phyloP scores from a whole-genome alignment of 1,140 invertebrate genomes.

The Triops longicaudatus region DNA sequence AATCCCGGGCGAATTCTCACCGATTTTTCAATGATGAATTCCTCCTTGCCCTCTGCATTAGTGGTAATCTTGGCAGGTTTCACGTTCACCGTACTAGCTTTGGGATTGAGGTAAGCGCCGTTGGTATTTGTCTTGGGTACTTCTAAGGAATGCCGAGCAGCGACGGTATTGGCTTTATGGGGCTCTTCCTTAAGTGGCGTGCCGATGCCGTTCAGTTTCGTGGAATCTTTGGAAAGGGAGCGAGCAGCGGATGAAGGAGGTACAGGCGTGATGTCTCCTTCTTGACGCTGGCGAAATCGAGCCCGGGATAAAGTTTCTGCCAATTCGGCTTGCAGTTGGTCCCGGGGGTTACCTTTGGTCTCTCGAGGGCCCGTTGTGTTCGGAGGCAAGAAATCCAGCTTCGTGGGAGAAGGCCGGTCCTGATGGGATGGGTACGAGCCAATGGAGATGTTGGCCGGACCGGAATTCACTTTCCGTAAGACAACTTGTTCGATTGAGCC shows the following conservation, averaged over 20 bases:
- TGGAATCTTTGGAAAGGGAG: neutral
- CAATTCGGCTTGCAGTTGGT: constrained; percentile 59
- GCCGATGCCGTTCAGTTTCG: neutral
- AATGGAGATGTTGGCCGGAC: constrained; percentile 48
- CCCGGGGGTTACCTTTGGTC: neutral
- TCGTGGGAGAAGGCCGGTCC: constrained; percentile 35
- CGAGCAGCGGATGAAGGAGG: neutral
- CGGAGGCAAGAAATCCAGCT: constrained; percentile 31
- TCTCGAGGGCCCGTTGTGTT: neutral
- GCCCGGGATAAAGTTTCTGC: constrained; percentile 60
- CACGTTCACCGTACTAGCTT: neutral
- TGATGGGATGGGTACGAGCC: constrained; percentile 53
- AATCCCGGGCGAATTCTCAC: neutral
- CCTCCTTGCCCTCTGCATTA: constrained; percentile 6
- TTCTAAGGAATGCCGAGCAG: neutral
- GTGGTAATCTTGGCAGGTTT: constrained; percentile 7
- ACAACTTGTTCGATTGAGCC: neutral
- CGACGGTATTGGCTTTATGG: neutral
- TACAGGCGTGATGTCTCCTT: neutral
- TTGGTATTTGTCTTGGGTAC: neutral
- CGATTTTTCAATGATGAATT: neutral
- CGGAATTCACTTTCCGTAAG: neutral
- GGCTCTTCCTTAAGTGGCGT: neutral
- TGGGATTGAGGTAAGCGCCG: neutral
- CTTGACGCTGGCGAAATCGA: constrained; percentile 45